A percentile compares a stretch with the other conserved stretches of the same genome.
Conservation (phyloP, 2,113 vertebrate species). For the Deroptyus accipitrinus region DNA sequence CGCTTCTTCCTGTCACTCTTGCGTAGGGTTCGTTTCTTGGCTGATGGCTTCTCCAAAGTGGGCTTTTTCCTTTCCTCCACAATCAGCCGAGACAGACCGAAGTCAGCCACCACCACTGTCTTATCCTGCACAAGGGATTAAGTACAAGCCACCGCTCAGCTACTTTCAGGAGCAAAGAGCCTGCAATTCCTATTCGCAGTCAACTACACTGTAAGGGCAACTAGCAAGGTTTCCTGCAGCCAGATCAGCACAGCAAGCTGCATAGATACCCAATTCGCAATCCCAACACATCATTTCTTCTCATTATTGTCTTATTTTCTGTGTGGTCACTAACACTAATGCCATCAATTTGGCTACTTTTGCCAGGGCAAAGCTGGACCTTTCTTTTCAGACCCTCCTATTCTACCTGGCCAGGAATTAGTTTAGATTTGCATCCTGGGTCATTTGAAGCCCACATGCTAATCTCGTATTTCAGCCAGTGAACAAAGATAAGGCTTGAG, state of each 20-base stretch:
- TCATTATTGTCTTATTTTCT: background rate
- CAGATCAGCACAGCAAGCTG: background rate
- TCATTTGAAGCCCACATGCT: background rate
- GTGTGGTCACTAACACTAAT: background rate
- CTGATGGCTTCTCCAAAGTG: constrained; percentile 80
- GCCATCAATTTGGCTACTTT: background rate
- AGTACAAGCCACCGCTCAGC: background rate
- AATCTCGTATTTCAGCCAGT: background rate
- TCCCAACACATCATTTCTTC: background rate
- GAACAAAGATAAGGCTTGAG: background rate
- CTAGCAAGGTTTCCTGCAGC: background rate
- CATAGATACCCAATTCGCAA: background rate
- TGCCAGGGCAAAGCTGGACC: background rate
- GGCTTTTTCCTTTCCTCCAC: constrained; percentile 90
- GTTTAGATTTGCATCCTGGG: background rate
- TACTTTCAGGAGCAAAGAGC: background rate
- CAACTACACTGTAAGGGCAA: background rate
- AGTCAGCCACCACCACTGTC: constrained; percentile 95
- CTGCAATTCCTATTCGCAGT: background rate
- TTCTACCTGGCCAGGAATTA: background rate
- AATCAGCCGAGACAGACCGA: constrained; percentile 90
- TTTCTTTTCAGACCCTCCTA: background rate
- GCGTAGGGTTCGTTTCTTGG: constrained; percentile 87
- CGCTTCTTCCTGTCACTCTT: constrained; percentile 92
- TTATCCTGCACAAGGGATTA: constrained; percentile 80